phyloP scores from a whole-genome alignment of 1,140 invertebrate species.

The Scaptomyza montana region DNA sequence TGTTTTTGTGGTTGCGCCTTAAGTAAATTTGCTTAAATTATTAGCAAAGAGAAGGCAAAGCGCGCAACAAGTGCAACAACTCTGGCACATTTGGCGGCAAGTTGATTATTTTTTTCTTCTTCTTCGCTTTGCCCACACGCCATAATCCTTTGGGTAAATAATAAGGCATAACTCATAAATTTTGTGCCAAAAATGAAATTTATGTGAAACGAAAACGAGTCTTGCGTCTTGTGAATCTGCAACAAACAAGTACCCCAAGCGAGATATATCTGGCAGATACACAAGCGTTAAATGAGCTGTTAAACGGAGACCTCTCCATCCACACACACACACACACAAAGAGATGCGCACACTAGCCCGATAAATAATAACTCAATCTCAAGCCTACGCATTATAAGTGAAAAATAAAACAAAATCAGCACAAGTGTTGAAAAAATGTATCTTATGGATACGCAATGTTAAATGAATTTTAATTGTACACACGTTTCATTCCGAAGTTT shows the following conservation, averaged over 20 bases:
- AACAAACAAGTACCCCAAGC: no score
- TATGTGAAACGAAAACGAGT: conserved; percentile 39
- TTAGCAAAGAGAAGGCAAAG: conserved; percentile 48
- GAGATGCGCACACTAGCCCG: background rate
- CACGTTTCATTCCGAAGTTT: conserved; percentile 7
- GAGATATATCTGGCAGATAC: conserved; percentile 15
- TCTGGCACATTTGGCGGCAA: conserved; percentile 41
- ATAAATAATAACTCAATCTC: conserved; percentile 71
- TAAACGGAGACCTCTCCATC: conserved; percentile 41
- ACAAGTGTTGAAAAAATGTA: conserved; percentile 23
- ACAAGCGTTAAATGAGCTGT: conserved; percentile 74
- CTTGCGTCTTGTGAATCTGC: conserved; percentile 25
- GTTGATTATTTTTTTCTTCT: conserved; percentile 57
- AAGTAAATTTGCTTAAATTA: conserved; percentile 77
- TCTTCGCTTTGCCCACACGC: conserved; percentile 20
- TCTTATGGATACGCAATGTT: conserved; percentile 28
- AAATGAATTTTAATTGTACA: conserved; percentile 72
- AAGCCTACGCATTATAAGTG: conserved; percentile 26
- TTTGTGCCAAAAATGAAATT: conserved; percentile 70
- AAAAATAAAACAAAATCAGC: background rate
- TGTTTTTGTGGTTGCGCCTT: conserved; percentile 26
- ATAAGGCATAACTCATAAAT: conserved; percentile 70
- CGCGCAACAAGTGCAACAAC: conserved; percentile 61
- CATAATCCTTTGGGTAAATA: conserved; percentile 74
- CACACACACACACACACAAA: conserved; percentile 17